These are phyloP conservation scores for Todiramphus saurophagus DNA, from an alignment of 2,113 vertebrate species.

Conservation along the genomic window DNA sequence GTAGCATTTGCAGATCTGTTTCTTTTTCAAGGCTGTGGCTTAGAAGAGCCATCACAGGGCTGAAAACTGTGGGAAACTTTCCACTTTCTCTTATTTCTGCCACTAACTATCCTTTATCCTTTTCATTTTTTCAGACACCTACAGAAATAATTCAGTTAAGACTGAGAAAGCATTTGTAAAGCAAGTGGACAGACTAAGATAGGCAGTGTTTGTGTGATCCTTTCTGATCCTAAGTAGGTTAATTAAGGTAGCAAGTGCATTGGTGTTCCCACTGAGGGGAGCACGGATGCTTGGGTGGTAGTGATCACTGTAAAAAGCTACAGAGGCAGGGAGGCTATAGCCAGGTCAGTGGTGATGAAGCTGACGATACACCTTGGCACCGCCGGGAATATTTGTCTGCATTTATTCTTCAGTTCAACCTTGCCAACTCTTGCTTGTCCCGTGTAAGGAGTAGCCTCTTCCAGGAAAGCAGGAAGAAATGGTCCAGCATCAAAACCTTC, in stretches of 20 bases:
- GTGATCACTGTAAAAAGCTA: not conserved
- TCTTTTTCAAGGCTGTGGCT: not conserved
- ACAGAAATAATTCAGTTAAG: not conserved
- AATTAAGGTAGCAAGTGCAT: accelerated
- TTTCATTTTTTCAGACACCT: not conserved
- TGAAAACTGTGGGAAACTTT: not conserved
- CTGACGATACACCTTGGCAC: not conserved
- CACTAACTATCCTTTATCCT: not conserved
- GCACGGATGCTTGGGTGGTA: not conserved
- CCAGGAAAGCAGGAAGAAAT: not conserved
- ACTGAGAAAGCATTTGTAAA: not conserved
- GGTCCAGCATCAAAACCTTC: not conserved
- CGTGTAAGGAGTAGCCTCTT: not conserved
- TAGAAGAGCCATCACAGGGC: not conserved
- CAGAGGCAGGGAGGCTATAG: not conserved
- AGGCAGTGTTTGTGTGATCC: not conserved
- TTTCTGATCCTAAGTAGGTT: not conserved
- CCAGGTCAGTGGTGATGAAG: accelerated
- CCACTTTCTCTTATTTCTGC: not conserved
- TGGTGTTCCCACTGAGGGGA: not conserved
- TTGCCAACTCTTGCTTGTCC: not conserved
- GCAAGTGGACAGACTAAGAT: not conserved
- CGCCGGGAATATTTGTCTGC: not conserved
- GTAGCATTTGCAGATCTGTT: not conserved
- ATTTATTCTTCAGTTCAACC: not conserved